Conservation (phyloP, 2,113 vertebrate species). For the Ctenomys sociabilis region DNA sequence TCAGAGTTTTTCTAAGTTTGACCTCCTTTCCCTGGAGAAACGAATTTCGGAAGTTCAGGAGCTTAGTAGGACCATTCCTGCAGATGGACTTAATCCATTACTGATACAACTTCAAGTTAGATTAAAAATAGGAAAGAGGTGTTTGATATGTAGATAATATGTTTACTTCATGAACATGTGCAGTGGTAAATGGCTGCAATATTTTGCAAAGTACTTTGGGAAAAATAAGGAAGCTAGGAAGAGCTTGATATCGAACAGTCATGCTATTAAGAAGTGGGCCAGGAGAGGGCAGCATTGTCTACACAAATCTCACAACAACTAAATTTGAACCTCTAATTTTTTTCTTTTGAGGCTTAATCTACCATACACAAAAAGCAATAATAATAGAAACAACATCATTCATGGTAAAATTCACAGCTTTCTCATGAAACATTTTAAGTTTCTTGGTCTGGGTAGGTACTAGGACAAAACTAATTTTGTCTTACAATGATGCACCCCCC, state of each 20-base stretch:
- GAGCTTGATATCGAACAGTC: background rate
- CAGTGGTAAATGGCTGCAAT: background rate
- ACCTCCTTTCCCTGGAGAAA: background rate
- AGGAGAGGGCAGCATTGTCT: constrained; percentile 77
- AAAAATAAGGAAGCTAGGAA: background rate
- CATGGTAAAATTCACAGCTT: background rate
- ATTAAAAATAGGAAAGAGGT: background rate
- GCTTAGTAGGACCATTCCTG: background rate
- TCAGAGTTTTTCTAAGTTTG: constrained; percentile 32
- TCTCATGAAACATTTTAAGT: background rate
- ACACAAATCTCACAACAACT: constrained; percentile 39
- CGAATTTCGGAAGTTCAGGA: constrained; percentile 27
- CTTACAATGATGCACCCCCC: background rate
- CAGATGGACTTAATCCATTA: background rate
- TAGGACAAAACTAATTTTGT: background rate
- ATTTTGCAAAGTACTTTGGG: constrained; percentile 5
- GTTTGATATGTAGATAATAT: background rate
- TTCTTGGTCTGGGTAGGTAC: background rate
- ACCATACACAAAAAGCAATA: constrained; percentile 34
- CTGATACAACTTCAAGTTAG: background rate
- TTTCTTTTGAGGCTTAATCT: background rate
- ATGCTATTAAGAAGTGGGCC: constrained; percentile 54
- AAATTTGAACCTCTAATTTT: background rate
- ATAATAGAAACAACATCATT: constrained; percentile 23
- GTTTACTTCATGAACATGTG: background rate